Percentiles rank a stretch among this genome's conserved stretches.
Conservation (phyloP, 2,888 invertebrate species). For the Acanthopleura granulata region DNA sequence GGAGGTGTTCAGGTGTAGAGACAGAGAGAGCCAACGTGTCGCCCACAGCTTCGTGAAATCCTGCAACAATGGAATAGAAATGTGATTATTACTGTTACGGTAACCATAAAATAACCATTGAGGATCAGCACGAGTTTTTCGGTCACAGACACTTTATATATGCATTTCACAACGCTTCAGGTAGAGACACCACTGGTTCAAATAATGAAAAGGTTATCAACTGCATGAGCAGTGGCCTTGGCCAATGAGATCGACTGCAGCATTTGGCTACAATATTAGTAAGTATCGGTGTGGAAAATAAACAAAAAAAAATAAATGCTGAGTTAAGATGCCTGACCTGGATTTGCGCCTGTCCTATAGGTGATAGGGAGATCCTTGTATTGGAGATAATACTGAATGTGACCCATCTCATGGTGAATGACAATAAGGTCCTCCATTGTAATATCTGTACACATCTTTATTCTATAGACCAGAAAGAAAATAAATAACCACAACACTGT, state of each 20-base stretch:
- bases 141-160: too few species aligned
- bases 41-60: constrained; percentile 88
- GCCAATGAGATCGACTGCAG: too few species aligned
- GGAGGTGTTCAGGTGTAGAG: constrained; percentile 82
- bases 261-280: too few species aligned
- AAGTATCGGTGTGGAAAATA: too few species aligned
- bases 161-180: too few species aligned
- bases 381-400: constrained; percentile 53
- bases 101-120: too few species aligned
- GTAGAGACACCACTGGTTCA: too few species aligned
- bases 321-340: constrained; percentile 73
- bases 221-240: too few species aligned
- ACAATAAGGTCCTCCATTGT: constrained; percentile 38
- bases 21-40: constrained; percentile 85
- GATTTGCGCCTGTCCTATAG: constrained; percentile 83
- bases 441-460: constrained; percentile 51
- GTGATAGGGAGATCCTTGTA: constrained; percentile 66
- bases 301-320: background rate
- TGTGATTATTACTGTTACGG: too few species aligned
- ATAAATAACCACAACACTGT: too few species aligned
- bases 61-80: constrained; percentile 67
- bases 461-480: constrained; percentile 30
- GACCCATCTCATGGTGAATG: constrained; percentile 58
- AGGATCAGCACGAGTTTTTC: too few species aligned
- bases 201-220: too few species aligned